Base-by-base conservation (phyloP, 2,797 vertebrate species). In the Myotis myotis region DNA sequence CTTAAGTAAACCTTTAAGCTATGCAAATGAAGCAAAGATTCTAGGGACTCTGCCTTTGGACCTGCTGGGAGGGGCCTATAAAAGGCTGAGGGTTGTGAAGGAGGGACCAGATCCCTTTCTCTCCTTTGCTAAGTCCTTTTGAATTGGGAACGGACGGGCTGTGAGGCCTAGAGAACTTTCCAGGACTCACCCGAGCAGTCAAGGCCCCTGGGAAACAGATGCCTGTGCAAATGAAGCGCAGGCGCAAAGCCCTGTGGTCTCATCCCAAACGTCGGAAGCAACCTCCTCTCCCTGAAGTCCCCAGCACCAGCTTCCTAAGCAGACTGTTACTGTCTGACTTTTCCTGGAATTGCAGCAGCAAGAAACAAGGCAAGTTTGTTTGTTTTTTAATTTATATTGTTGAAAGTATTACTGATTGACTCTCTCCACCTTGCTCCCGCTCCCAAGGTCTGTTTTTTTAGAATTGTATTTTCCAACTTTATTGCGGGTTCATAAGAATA, bases 271-370 rank as follows among this genome's bases (percentile, higher is more conserved):
- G 23, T 36, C 82, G 68, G 86, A 22, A 1, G 55, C 75, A 92
- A 5, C 9, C 66, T 3, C 15, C 66, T 8, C 15, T 86, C 9
- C 25, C 8, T 0, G 3, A 55, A 0, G 6, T 57, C 28, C 87
- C 96, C 33, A 89, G 86, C 44, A 96, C 96, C 87, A 96, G 96
- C 60, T 23, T 83, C 53, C 33, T 51, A 17, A 30, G 66, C 84
- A 38, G 19, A 66, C 16, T 47, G n/a, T 68, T 94, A 5, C 33
- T 91, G 75, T 5, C 12, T 1, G 3, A 4, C 3, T 93, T 60
- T 11, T 49, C 28, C 75, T 47, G 44, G 85, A 57, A 11, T 16
- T 30, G 71, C 4, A 49, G 9, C 8, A 8, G 1, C 64, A 38
- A 20, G 44, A 75, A 25, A 5, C 51, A 41, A 95, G 94, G 93